Evolutionary conservation across 2,888 invertebrate genomes (phyloP).

Genomic region (Phania funesta): DNA sequence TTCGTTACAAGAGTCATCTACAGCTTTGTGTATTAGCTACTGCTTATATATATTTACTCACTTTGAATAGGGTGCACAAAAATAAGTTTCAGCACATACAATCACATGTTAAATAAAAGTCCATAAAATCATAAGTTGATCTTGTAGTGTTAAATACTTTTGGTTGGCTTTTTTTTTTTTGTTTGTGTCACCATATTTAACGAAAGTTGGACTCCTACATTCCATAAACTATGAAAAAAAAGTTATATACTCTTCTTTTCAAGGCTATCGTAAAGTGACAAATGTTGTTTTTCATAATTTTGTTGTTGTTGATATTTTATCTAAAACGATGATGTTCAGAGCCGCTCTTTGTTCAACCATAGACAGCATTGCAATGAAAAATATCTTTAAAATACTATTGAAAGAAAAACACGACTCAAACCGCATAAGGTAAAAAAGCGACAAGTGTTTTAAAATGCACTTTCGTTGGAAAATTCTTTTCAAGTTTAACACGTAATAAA

Average conservation of each 20-base stretch:
- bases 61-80: slow-evolving; percentile 12
- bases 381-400: slow-evolving; percentile 38
- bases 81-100: slow-evolving; percentile 25
- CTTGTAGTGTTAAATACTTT: slow-evolving; percentile 22
- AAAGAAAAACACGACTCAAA: slow-evolving; percentile 38
- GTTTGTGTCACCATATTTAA: slow-evolving; percentile 75
- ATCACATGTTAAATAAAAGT: slow-evolving; percentile 11
- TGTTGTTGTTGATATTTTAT: slow-evolving; percentile 36
- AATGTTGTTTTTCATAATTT: slow-evolving; percentile 51
- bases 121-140: slow-evolving; percentile 34
- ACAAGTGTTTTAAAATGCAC: slow-evolving; percentile 66
- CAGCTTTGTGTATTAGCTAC: neutral
- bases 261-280: slow-evolving; percentile 59
- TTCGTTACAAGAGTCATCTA: too few relatives aligned
- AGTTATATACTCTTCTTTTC: slow-evolving; percentile 21
- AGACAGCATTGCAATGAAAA: slow-evolving; percentile 39
- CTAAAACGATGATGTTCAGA: slow-evolving; percentile 31
- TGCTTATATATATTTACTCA: neutral
- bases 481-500: slow-evolving; percentile 63
- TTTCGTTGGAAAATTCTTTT: slow-evolving; percentile 68
- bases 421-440: slow-evolving; percentile 51
- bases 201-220: slow-evolving; percentile 79
- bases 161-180: slow-evolving; percentile 16
- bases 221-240: slow-evolving; percentile 65
- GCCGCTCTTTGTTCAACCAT: slow-evolving; percentile 39